Evolutionary conservation across 2,797 vertebrate species (phyloP).

Genomic region (Antrozous pallidus): DNA sequence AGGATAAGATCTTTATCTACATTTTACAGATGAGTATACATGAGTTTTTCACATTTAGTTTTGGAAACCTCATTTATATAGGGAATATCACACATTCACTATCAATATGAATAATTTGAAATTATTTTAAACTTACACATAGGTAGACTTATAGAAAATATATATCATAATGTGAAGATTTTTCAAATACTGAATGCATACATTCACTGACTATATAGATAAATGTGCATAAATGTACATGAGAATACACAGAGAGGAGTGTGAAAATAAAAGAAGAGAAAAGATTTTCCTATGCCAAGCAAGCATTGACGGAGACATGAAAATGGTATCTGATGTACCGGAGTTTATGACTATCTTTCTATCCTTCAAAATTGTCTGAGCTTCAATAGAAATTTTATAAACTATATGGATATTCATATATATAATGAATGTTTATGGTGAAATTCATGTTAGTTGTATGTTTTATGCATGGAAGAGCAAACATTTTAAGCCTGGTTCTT

Average conservation of each 20-base stretch:
- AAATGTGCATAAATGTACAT: neutral
- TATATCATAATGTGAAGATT: neutral
- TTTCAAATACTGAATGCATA: neutral
- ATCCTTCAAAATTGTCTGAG: neutral
- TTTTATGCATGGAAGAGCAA: neutral
- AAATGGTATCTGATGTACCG: neutral
- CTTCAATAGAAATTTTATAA: neutral
- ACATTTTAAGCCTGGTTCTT: neutral
- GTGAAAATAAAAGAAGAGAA: too few species aligned
- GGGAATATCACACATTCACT: neutral
- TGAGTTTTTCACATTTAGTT: neutral
- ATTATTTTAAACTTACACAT: neutral
- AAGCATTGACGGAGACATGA: neutral
- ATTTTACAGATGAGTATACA: neutral
- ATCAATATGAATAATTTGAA: neutral
- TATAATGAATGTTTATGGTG: neutral
- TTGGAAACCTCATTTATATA: neutral
- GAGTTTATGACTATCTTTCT: neutral
- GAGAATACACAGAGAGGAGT: neutral
- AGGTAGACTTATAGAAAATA: neutral
- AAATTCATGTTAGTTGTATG: neutral
- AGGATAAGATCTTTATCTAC: neutral
- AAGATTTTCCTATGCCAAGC: neutral
- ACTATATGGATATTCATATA: neutral
- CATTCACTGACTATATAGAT: neutral